These are phyloP conservation scores for Catocala nupta DNA, from an alignment of 2,888 invertebrate species.

Conservation along the genomic window DNA sequence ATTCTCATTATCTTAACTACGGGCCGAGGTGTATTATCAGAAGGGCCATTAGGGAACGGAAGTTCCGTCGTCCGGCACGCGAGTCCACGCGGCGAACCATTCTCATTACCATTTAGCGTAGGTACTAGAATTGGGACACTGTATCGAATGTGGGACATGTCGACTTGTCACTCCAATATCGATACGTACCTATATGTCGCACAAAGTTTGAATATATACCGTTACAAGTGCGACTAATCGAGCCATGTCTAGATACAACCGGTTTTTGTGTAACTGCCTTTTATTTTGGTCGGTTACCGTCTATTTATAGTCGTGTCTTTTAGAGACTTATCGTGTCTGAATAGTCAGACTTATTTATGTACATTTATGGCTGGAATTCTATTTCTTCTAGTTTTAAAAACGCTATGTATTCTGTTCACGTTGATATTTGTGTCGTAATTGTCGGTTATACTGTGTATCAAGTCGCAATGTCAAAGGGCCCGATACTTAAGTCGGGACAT, in stretches of 20 bases:
- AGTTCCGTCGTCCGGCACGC: slow-evolving; percentile 52
- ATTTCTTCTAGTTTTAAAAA: not conserved
- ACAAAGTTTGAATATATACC: slow-evolving; percentile 6
- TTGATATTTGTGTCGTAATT: slow-evolving; percentile 16
- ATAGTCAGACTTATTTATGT: not conserved
- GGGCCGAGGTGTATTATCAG: slow-evolving; percentile 43
- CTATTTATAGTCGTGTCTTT: not conserved
- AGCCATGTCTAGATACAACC: not conserved
- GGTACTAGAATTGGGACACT: slow-evolving; percentile 39
- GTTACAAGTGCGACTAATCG: slow-evolving; percentile 12
- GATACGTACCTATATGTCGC: slow-evolving; percentile 3
- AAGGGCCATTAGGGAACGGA: slow-evolving; percentile 56
- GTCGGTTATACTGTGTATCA: slow-evolving; percentile 11
- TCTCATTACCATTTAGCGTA: slow-evolving; percentile 44
- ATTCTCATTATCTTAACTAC: slow-evolving; percentile 40
- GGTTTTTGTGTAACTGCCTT: not conserved
- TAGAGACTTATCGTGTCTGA: not conserved
- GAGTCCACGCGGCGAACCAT: slow-evolving; percentile 12
- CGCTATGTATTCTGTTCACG: slow-evolving; percentile 3
- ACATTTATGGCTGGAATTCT: not conserved
- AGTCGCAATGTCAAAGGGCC: slow-evolving; percentile 11
- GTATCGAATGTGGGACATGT: slow-evolving; percentile 27
- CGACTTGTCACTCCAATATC: not conserved
- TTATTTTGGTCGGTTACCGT: not conserved
- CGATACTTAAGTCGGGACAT: slow-evolving; percentile 11